Base-by-base conservation (phyloP, 2,797 vertebrate genomes). In the Gymnoscopelus microlampas region DNA sequence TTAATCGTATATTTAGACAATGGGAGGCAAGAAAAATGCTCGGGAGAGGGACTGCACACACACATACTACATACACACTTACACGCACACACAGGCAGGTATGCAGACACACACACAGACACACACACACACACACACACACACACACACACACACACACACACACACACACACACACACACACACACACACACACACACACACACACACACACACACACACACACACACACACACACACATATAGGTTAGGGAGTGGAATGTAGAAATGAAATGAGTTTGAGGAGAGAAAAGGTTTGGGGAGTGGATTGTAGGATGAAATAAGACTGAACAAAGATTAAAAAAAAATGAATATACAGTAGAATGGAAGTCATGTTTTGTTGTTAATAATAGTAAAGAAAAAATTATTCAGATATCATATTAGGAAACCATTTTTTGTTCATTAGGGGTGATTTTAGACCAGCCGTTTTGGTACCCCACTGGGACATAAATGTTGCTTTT, bases 1-100 rank as follows among this genome's bases (percentile, higher is more conserved):
- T 87, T 87, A 87, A 91, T 88, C 54, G 73, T 85, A 83, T 85
- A 80, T 92, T 90, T 85, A 85, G 80, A 79, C 76, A 85, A 78
- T 59, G 51, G 65, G 54, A 81, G 61, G 67, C 66, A 69, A 15
- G 60, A 58, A 47, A 29, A 60, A 71, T 15, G 68, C 70, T 35
- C 67, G 35, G 67, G 5, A 39, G 51, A 72, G 39, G 10, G 39
- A 44, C 39, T 9, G 4, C 14, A 74, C 68, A 58, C 23, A 44
- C 58, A 55, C 66, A 74, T 66, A 79, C 60, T 29, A 29, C 26
- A 4, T 11, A 74, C 67, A 60, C 50, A 23, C 35, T 32, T 50
- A 4, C 10, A 2, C 1, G 23, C 63, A 56, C 23, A 44, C 58
- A 55, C 66, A 74, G 66, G 77, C 60, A 68, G 68, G 63, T 70